Base-by-base conservation (phyloP, 2,797 vertebrate genomes). In the Enteromius unitaeniatus region DNA sequence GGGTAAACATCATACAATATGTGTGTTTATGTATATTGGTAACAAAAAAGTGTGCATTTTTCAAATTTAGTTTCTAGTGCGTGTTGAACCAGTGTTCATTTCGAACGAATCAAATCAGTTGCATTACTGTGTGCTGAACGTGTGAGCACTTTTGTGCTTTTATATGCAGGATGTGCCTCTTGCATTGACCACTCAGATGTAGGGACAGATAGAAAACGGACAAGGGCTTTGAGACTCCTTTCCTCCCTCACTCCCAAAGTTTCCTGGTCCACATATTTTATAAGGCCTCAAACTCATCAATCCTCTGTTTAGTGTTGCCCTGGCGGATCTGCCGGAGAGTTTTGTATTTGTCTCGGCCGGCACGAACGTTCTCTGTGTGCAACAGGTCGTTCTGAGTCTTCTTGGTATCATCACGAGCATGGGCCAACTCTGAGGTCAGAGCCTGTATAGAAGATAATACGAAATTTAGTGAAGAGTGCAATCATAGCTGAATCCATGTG, bases 261-360 rank as follows among this genome's bases (percentile, higher is more conserved):
- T 45, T 67, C 65, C 74, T 11, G 53, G 55, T 69, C 49, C 72
- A 68, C 11, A 23, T 85, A 15, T 76, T 87, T 94, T 97, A 99
- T 95, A 99, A 95, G 47, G 97, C 96, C 91, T 99, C 97, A 34
- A 99, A 99, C 93, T 99, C 98, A 5, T 99, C 97, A 1, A 98
- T 99, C 87, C 97, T 95, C 95, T 99, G 98, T 95, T 98, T 99
- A 89, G 98, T 99, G 95, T 99, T 99, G 89, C 98, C 98, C 93
- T 96, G 95, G 4, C 97, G 93, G 91, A 99, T 99, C 94, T 99
- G 97, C 88, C 96, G 93, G 93, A 99, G 94, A 0, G 97, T 99
- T 93, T 98, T 99, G 95, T 98, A 99, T 92, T 99, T 99, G 95
- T 99, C 97, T 42, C 97, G 96, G 73, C 97, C 97, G 49, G 92